A percentile compares a stretch with the other conserved stretches of the same genome.
phyloP scores from a whole-genome alignment of 2,888 invertebrate species.

The Pseudoips prasinana region DNA sequence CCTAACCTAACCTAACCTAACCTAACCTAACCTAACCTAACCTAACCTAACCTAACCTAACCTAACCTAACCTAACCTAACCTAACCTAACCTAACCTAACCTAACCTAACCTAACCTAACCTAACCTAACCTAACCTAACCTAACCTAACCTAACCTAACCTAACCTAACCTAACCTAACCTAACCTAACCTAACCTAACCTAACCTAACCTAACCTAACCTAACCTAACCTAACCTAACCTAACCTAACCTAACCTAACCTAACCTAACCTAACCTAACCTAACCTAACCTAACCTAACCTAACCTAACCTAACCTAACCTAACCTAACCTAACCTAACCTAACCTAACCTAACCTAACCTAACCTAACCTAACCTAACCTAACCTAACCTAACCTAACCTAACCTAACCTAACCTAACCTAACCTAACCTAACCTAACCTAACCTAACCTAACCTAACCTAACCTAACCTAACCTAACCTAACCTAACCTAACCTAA shows the following conservation, averaged over 20 bases:
- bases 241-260: conserved; percentile 16
- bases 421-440: conserved; percentile 5
- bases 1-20: too few relatives aligned
- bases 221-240: conserved; percentile 22
- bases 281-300: conserved; percentile 16
- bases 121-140: conserved; percentile 11
- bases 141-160: conserved; percentile 14
- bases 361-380: conserved; percentile 8
- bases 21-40: too few relatives aligned
- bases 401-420: conserved; percentile 5
- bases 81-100: too few relatives aligned
- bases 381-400: conserved; percentile 5
- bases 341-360: conserved; percentile 19
- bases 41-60: too few relatives aligned
- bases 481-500: conserved; percentile 5
- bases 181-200: conserved; percentile 10
- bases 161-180: conserved; percentile 16
- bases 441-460: conserved; percentile 5
- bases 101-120: conserved; percentile 22
- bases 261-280: conserved; percentile 16
- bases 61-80: too few relatives aligned
- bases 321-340: conserved; percentile 14
- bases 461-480: conserved; percentile 5
- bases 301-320: conserved; percentile 14
- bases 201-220: conserved; percentile 15